A percentile compares a stretch with the other conserved stretches of the same genome.
Conservation (phyloP, 1,140 invertebrate genomes). For the Lucilia cuprina region DNA sequence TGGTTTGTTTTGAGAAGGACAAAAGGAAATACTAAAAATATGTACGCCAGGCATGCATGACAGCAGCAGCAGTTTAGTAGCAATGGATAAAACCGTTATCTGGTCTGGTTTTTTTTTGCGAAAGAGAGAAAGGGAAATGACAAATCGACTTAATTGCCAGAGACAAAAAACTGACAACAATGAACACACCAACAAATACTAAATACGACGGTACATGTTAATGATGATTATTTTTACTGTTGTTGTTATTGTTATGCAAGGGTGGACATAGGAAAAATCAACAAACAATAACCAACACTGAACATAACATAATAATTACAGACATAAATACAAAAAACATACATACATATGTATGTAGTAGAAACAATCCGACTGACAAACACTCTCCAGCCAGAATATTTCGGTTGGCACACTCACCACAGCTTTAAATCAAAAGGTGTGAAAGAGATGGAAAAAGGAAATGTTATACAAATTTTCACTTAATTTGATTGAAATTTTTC, state of each 20-base stretch:
- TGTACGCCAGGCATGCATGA: background rate
- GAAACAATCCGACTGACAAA: background rate
- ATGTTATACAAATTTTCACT: background rate
- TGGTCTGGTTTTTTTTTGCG: background rate
- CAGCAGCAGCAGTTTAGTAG: background rate
- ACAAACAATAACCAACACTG: background rate
- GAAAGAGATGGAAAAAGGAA: no score
- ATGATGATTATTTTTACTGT: background rate
- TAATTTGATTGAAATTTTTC: background rate
- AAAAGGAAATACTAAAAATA: background rate
- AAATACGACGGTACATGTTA: background rate
- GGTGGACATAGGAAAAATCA: background rate
- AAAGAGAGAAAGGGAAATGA: background rate
- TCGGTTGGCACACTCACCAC: no score
- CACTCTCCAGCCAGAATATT: no score
- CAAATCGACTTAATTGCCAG: conserved; percentile 14
- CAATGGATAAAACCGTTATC: background rate
- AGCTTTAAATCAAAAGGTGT: no score
- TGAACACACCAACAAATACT: background rate
- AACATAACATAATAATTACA: background rate
- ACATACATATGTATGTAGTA: no score
- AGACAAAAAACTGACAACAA: background rate
- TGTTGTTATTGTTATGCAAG: background rate
- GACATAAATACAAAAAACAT: background rate
- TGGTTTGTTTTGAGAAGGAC: no score